Percentiles rank a stretch among this genome's conserved stretches.
These are phyloP conservation scores for Condylura cristata DNA, from an alignment of 2,113 vertebrate genomes.

Conservation along the genomic window DNA sequence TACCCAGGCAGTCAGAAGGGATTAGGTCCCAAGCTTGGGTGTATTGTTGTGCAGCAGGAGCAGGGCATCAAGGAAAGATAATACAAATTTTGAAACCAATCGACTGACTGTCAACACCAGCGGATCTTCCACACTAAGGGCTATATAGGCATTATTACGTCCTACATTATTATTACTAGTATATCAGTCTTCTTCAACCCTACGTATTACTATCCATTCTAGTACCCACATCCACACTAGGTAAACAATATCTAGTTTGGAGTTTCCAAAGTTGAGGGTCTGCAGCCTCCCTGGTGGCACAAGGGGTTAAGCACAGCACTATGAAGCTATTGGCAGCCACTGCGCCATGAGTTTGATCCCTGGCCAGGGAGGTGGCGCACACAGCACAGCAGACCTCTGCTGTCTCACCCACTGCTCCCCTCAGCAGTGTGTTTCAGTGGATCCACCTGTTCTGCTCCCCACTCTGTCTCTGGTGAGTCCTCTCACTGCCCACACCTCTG, in stretches of 20 bases:
- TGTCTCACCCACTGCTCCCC: no score
- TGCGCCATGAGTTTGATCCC: no score
- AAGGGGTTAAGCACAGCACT: no score
- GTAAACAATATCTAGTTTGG: background rate
- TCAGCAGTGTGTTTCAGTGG: no score
- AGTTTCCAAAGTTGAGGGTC: background rate
- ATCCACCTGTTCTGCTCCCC: no score
- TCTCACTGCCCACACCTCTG: no score
- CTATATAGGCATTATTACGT: background rate
- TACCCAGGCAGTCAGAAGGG: background rate
- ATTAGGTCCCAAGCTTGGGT: background rate
- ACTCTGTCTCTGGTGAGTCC: no score
- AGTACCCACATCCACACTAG: background rate
- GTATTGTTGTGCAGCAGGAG: accelerated
- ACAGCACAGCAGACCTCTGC: no score
- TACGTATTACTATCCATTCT: background rate
- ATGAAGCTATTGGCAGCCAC: no score
- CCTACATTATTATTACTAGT: no score
- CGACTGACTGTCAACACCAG: background rate
- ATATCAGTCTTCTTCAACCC: background rate
- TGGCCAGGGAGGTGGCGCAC: no score
- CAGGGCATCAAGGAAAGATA: background rate
- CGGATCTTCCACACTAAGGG: background rate
- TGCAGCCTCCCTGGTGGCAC: no score
- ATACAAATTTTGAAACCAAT: background rate